Evolutionary conservation across 2,113 vertebrate genomes (phyloP).

Genomic region (Geococcyx californianus): DNA sequence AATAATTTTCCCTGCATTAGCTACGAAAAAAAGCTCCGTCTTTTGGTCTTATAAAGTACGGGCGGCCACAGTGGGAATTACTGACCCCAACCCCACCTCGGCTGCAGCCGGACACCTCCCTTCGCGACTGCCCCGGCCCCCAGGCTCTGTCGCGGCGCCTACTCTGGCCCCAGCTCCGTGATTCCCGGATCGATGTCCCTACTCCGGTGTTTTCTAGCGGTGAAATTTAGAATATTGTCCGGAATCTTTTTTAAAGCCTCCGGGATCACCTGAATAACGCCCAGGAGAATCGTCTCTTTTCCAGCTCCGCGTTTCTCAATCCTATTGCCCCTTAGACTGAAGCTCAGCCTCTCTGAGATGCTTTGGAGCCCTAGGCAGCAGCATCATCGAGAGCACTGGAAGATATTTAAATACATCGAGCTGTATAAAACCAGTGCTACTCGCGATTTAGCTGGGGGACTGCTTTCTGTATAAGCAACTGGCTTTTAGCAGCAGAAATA

Average conservation of each 20-base stretch:
- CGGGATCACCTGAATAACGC: neutral
- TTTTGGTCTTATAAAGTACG: neutral
- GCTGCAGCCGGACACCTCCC: too few species aligned
- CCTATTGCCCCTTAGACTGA: neutral
- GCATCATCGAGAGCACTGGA: neutral
- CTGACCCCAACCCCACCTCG: neutral
- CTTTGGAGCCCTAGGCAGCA: neutral
- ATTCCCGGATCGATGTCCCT: too few species aligned
- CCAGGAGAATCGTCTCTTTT: neutral
- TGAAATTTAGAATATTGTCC: neutral
- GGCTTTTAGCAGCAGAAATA: neutral
- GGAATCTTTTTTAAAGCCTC: neutral
- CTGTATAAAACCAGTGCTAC: neutral
- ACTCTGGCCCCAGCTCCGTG: neutral
- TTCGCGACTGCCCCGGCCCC: too few species aligned
- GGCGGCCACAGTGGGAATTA: neutral
- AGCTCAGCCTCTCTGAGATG: neutral
- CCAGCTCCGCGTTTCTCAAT: neutral
- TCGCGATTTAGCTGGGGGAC: neutral
- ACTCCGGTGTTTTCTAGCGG: rapidly evolving
- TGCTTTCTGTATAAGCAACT: neutral
- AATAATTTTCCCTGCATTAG: neutral
- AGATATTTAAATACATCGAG: neutral
- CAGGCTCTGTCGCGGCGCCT: neutral
- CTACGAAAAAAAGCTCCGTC: neutral